Percentiles rank a stretch among this genome's conserved stretches.
Evolutionary conservation across 2,797 vertebrate species (phyloP).

Genomic region (Coendou prehensilis): DNA sequence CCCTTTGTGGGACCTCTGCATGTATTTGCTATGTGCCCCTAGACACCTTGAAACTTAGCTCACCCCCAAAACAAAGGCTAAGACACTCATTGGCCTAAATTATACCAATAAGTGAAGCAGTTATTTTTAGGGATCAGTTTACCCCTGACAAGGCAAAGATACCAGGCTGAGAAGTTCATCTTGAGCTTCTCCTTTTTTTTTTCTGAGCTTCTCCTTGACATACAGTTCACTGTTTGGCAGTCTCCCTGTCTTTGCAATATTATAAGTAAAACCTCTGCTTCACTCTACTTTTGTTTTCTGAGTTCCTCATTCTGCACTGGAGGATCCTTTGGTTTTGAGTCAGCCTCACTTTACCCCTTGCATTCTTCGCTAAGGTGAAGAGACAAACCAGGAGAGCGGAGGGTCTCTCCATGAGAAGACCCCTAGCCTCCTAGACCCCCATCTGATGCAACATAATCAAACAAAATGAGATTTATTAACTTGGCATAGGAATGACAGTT

Average conservation of each 20-base stretch:
- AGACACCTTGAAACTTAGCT: not conserved
- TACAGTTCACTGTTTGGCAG: not conserved
- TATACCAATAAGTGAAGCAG: not conserved
- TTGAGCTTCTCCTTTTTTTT: too few species aligned
- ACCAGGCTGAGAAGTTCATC: not conserved
- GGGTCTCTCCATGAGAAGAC: too few species aligned
- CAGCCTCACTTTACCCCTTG: not conserved
- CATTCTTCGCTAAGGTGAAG: not conserved
- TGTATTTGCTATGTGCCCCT: not conserved
- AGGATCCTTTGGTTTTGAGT: not conserved
- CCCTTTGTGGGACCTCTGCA: not conserved
- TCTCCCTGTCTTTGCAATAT: not conserved
- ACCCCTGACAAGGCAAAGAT: not conserved
- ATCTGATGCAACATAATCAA: not conserved
- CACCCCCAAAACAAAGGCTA: not conserved
- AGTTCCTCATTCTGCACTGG: not conserved
- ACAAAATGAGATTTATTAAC: not conserved
- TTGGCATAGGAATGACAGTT: not conserved
- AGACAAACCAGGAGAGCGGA: not conserved
- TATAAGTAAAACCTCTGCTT: not conserved
- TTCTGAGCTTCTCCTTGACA: not conserved
- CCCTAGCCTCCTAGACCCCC: too few species aligned
- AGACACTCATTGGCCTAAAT: not conserved
- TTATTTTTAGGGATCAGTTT: not conserved
- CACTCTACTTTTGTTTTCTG: not conserved